Percentiles rank a stretch among this genome's conserved stretches.
These are phyloP conservation scores for Paramormyrops kingsleyae DNA, from an alignment of 2,113 vertebrate genomes.

Conservation along the genomic window DNA sequence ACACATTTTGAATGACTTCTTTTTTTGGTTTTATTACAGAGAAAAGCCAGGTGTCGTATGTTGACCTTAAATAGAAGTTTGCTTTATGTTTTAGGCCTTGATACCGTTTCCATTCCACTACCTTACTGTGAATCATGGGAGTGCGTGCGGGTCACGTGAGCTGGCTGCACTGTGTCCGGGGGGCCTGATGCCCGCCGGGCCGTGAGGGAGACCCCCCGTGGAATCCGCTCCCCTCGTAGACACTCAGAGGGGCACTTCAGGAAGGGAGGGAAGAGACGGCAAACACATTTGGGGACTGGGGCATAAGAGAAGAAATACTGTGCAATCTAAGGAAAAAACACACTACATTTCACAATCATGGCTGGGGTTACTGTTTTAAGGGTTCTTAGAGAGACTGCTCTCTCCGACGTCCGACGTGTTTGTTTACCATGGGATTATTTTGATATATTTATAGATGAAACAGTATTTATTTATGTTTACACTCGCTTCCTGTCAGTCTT, in stretches of 20 bases:
- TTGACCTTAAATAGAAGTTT: conserved; percentile 36
- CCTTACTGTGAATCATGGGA: conserved; percentile 47
- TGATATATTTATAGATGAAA: conserved; percentile 9
- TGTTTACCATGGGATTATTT: conserved; percentile 21
- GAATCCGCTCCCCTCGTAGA: conserved; percentile 8
- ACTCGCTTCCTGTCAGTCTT: conserved; percentile 49
- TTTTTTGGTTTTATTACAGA: conserved; percentile 6
- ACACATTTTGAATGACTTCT: neutral
- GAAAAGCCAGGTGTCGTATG: conserved; percentile 27
- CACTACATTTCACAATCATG: conserved; percentile 24
- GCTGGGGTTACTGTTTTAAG: conserved; percentile 22
- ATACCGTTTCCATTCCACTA: conserved; percentile 38
- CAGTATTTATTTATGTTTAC: conserved; percentile 55
- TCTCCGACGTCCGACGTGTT: neutral
- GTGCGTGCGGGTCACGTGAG: neutral
- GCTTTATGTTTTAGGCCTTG: conserved; percentile 16
- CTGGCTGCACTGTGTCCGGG: neutral
- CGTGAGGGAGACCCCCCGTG: conserved; percentile 14
- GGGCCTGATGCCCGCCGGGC: conserved; percentile 8
- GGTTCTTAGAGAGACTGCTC: conserved; percentile 23
- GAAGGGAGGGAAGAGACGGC: neutral
- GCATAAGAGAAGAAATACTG: neutral
- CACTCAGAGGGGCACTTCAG: conserved; percentile 22
- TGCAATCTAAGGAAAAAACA: conserved; percentile 20
- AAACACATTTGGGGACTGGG: neutral